Evolutionary conservation across 2,113 vertebrate genomes (phyloP), one percentile per base, ranked within the genome.

Genomic region (Mastomys natalensis): DNA sequence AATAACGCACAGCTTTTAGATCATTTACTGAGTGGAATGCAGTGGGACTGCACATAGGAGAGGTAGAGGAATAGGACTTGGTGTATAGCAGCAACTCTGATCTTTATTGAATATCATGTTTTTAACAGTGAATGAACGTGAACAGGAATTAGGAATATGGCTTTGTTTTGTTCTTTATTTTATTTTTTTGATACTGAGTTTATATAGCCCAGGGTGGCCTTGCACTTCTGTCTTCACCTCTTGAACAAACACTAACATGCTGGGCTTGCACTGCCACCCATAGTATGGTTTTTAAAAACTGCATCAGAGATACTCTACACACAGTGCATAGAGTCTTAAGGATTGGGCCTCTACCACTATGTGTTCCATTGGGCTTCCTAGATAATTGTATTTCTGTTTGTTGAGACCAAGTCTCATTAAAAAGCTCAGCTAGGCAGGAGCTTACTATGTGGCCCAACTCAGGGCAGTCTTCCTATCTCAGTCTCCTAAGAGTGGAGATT

Each of bases 261-360:
- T 60, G 15, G 55, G n/a, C 22, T 62, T 62, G 55, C 58, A 85
- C 60, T 29, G 43, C 60, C 26, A 31, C n/a, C 3, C 58, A 58
- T 24, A 45, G 82, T 64, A 45, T 31, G 40, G 40, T 17, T 85
- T 85, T 85, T 45, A 45, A 85, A 60, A 96, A 78, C 37, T 64
- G 72, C 40, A 19, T 90, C 80, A 60, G 84, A 95, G 70, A 72
- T 31, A 88, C 24, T 9, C 51, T 26, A 17, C 93, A 86, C n/a
- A 22, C 19, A 87, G 45, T 95, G 60, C 64, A 48, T 92, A 93
- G 77, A 91, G 86, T 96, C 40, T 90, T 58, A 66, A 73, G 37
- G 40, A 1, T 89, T 91, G 62, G 16, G 8, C 48, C 55, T 55
- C 51, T 87, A 53, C 10, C 34, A 31, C 40, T 82, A 8, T 64